Percentiles rank a stretch among this genome's conserved stretches.
phyloP scores from a whole-genome alignment of 2,888 invertebrate species.

The Deilephila porcellus region DNA sequence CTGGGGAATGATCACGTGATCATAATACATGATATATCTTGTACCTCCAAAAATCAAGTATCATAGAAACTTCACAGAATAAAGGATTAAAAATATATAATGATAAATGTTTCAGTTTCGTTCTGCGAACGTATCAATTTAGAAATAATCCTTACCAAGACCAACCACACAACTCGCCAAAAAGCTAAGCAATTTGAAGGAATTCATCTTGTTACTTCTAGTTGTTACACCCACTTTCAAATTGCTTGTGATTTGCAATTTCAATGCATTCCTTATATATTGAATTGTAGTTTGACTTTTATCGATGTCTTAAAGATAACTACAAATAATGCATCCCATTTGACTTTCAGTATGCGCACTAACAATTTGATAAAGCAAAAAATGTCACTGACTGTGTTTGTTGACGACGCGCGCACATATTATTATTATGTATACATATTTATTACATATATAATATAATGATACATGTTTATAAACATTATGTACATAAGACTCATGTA shows the following conservation, averaged over 20 bases:
- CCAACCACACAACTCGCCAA: neutral
- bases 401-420: too few species aligned
- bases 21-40: too few species aligned
- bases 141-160: neutral
- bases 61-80: too few species aligned
- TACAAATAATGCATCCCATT: neutral
- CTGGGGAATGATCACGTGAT: too few species aligned
- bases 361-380: neutral
- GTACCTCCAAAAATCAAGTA: too few species aligned
- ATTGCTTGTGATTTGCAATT: neutral
- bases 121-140: neutral
- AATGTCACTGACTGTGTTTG: neutral
- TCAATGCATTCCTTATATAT: neutral
- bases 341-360: neutral
- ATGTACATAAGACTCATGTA: too few species aligned
- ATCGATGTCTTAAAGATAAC: neutral
- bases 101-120: neutral
- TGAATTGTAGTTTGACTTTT: neutral
- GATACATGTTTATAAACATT: too few species aligned
- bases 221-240: neutral
- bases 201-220: slow-evolving; percentile 3
- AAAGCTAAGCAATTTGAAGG: neutral
- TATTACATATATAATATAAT: too few species aligned
- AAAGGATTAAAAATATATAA: neutral
- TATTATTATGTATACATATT: too few species aligned